Evolutionary conservation across 2,113 vertebrate genomes (phyloP).

Genomic region (Epinephelus lanceolatus): DNA sequence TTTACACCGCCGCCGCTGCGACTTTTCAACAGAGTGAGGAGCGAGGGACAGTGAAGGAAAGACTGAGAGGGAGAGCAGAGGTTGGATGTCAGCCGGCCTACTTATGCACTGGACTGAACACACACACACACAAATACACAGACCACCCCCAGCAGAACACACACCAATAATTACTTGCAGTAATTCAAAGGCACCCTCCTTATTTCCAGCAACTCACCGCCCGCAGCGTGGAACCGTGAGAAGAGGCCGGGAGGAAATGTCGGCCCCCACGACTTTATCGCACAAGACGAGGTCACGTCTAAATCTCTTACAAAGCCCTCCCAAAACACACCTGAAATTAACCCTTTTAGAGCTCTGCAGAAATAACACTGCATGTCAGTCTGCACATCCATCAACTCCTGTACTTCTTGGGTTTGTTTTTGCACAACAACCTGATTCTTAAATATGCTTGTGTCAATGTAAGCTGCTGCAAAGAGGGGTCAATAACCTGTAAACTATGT

Average conservation of each 20-base stretch:
- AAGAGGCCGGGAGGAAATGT: slow-evolving; percentile 38
- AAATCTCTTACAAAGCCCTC: background rate
- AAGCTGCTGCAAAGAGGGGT: background rate
- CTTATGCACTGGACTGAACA: slow-evolving; percentile 50
- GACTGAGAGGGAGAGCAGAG: slow-evolving; percentile 30
- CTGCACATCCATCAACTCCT: background rate
- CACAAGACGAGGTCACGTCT: slow-evolving; percentile 40
- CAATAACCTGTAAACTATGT: background rate
- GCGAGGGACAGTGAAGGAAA: background rate
- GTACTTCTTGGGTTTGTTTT: background rate
- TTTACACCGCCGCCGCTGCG: slow-evolving; percentile 47
- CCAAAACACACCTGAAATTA: slow-evolving; percentile 5
- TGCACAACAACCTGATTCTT: background rate
- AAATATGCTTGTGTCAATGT: background rate
- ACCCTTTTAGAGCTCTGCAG: background rate
- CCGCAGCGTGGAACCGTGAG: slow-evolving; percentile 41
- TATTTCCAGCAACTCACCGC: slow-evolving; percentile 46
- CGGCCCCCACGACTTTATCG: slow-evolving; percentile 18
- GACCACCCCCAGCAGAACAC: slow-evolving; percentile 62
- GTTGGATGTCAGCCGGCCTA: slow-evolving; percentile 35
- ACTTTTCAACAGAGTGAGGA: slow-evolving; percentile 38
- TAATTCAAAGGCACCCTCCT: slow-evolving; percentile 64
- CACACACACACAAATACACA: slow-evolving; percentile 20
- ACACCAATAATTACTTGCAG: slow-evolving; percentile 67
- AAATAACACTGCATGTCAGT: background rate